Evolutionary conservation across 1,140 invertebrate genomes (phyloP).

Genomic region (Drusus annulatus): DNA sequence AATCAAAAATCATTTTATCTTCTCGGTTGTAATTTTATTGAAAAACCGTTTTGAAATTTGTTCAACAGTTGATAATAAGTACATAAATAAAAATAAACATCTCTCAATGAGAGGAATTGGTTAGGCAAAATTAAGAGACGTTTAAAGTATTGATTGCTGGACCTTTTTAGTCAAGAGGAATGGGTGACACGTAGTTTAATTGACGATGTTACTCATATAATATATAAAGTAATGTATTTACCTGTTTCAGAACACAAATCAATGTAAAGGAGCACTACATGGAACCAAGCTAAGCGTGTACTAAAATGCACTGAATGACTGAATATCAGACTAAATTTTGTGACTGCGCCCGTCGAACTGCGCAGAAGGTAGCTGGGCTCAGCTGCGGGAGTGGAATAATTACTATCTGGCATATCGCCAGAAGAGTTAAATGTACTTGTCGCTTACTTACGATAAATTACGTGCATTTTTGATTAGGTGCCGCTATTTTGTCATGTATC

Average conservation of each 20-base stretch:
- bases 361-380: not conserved
- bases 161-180: not conserved
- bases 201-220: not conserved
- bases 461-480: not conserved
- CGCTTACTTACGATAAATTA: too few relatives aligned
- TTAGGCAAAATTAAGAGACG: not conserved
- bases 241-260: slow-evolving; percentile 17
- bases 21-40: too few relatives aligned
- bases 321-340: slow-evolving; percentile 11
- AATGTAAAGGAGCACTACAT: slow-evolving; percentile 21
- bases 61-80: not conserved
- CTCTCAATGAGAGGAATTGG: not conserved
- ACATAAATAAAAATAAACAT: slow-evolving; percentile 9
- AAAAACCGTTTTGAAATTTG: too few relatives aligned
- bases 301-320: slow-evolving; percentile 31
- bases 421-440: not conserved
- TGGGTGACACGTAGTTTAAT: not conserved
- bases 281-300: slow-evolving; percentile 18
- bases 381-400: not conserved
- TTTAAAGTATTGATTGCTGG: slow-evolving; percentile 3
- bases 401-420: not conserved
- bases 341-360: slow-evolving; percentile 23
- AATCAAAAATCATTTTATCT: too few relatives aligned
- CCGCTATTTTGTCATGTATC: not conserved
- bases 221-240: not conserved